Percentiles rank a stretch among this genome's conserved stretches.
Evolutionary conservation across 2,888 invertebrate species (phyloP).

Genomic region (Eupeodes latifasciatus): DNA sequence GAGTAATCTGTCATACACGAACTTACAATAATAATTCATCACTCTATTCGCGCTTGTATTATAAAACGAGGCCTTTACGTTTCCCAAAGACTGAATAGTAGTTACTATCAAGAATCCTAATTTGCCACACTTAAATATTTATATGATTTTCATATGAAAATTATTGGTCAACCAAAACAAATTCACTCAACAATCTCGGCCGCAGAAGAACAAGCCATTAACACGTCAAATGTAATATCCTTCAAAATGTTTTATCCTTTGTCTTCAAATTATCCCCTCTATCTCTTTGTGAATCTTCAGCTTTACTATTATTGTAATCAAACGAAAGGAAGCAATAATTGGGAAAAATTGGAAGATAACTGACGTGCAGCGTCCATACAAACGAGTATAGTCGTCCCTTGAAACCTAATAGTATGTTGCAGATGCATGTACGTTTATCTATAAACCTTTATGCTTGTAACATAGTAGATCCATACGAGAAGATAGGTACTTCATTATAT

Average conservation of each 20-base stretch:
- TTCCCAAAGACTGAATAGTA: neutral
- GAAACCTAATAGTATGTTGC: too few relatives aligned
- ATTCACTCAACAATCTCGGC: neutral
- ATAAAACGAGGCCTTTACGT: too few relatives aligned
- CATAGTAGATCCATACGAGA: neutral
- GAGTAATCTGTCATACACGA: too few relatives aligned
- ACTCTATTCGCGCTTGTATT: too few relatives aligned
- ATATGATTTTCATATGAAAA: slow-evolving; percentile 41
- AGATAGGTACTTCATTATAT: slow-evolving; percentile 15
- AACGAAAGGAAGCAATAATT: slow-evolving; percentile 62
- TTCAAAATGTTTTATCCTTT: slow-evolving; percentile 37
- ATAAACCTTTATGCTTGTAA: slow-evolving; percentile 16
- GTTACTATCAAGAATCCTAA: slow-evolving; percentile 53
- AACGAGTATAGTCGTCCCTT: too few relatives aligned
- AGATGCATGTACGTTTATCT: neutral
- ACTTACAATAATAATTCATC: too few relatives aligned
- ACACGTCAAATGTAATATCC: slow-evolving; percentile 34
- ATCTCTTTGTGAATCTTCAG: neutral
- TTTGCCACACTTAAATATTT: slow-evolving; percentile 55
- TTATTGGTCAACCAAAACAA: slow-evolving; percentile 47
- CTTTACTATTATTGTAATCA: slow-evolving; percentile 50
- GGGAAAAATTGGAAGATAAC: slow-evolving; percentile 61
- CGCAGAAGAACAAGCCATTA: slow-evolving; percentile 23
- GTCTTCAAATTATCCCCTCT: slow-evolving; percentile 8
- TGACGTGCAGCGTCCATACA: slow-evolving; percentile 36